Base-by-base conservation (phyloP, 2,113 vertebrate species). In the Notiomystis cincta region DNA sequence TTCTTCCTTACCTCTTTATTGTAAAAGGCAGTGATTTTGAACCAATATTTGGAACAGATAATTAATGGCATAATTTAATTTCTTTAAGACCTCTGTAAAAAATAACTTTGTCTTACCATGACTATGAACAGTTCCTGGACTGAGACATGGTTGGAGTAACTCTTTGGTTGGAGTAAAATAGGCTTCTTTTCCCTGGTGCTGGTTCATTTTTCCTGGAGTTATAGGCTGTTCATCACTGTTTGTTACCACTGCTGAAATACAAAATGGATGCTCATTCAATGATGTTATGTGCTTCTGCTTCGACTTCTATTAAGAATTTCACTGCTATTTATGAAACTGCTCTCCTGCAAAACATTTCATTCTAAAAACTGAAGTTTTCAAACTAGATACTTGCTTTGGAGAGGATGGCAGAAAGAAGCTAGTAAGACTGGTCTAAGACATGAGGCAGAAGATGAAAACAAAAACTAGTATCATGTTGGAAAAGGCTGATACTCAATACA, bases 191-290 rank as follows among this genome's bases (percentile, higher is more conserved):
- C 97, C 98, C 96, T 98, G 99, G 67, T 99, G 99, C 90, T 99
- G 99, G 98, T 97, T 99, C 99, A 99, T 99, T 96, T 98, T 99
- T 97, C 97, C 98, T 94, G 99, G 98, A 81, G 98, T 99, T 97
- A 98, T 87, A 97, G 98, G 97, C 87, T 98, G 96, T 90, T 99
- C 99, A 97, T 99, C 99, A 48, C 97, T 96, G 90, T 96, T 98
- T 96, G 98, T 98, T 98, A 99, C 38, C 78, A 97, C 97, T 97
- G 98, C 98, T 99, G 94, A 85, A 98, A 95, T 16, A 94, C 77
- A 97, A 96, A 97, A 95, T 16, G 24, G 38, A 95, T 53, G 40
- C 16, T 78, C 42, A 48, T 54, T 93, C 82, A 93, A 40, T 19
- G 12, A 82, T 56, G 66, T 77, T 67, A 67, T 1, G 3, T 57